Percentiles rank a stretch among this genome's conserved stretches.
phyloP scores from a whole-genome alignment of 2,888 invertebrate species.

The Zhengitettix transpicula region DNA sequence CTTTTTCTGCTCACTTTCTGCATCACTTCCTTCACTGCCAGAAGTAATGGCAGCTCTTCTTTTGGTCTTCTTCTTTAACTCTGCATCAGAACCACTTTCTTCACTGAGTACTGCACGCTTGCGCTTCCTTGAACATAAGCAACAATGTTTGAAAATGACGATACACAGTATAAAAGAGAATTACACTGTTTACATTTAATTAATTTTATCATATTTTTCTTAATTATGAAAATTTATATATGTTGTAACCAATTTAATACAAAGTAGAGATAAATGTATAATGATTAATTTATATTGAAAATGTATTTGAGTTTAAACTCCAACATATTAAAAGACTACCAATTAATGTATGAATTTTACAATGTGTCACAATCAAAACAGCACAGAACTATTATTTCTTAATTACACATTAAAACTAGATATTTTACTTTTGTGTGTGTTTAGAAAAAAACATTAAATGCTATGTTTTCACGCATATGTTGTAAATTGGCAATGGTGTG shows the following conservation, averaged over 20 bases:
- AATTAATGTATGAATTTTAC: too few relatives aligned
- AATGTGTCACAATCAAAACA: too few relatives aligned
- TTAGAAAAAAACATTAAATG: too few relatives aligned
- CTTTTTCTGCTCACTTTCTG: slow-evolving; percentile 11
- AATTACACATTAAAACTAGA: too few relatives aligned
- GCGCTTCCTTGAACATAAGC: slow-evolving; percentile 11
- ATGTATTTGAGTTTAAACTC: too few relatives aligned
- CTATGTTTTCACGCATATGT: too few relatives aligned
- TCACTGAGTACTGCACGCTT: slow-evolving; percentile 15
- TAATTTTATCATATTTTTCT: not conserved
- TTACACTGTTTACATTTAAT: not conserved
- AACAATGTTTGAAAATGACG: not conserved
- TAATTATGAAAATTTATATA: not conserved
- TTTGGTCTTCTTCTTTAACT: slow-evolving; percentile 17
- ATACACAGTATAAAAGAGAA: too few relatives aligned
- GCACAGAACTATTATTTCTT: too few relatives aligned
- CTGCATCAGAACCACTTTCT: slow-evolving; percentile 21
- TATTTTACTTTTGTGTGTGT: too few relatives aligned
- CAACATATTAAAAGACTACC: too few relatives aligned
- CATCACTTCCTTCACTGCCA: slow-evolving; percentile 44
- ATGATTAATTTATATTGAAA: too few relatives aligned
- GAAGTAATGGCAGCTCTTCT: slow-evolving; percentile 43
- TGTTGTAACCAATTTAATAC: not conserved
- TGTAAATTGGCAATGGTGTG: too few relatives aligned
- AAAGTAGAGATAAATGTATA: not conserved